Evolutionary conservation across 1,140 invertebrate genomes (phyloP).

Genomic region (Notospermus geniculatus): DNA sequence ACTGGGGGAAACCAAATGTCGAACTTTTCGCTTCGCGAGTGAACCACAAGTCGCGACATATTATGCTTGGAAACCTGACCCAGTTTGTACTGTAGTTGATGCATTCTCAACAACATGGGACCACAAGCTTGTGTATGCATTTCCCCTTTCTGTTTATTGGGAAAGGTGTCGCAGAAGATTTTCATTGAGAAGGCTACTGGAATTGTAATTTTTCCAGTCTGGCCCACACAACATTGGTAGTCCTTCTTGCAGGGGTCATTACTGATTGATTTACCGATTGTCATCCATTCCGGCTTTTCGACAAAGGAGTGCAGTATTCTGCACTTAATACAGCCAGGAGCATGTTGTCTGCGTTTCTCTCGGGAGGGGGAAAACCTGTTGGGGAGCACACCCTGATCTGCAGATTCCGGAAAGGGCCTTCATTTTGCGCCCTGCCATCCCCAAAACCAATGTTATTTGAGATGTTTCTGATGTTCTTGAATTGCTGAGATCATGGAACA

Average conservation of each 20-base stretch:
- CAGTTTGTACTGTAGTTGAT: not conserved
- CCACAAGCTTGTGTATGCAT: not conserved
- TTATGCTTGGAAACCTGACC: constrained; percentile 18
- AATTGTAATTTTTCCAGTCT: not conserved
- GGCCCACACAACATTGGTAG: not conserved
- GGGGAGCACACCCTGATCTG: no score
- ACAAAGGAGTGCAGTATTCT: no score
- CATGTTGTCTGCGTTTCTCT: no score
- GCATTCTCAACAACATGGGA: not conserved
- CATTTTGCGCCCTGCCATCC: no score
- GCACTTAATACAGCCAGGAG: no score
- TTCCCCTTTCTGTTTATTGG: constrained; percentile 2
- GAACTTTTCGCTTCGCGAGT: constrained; percentile 28
- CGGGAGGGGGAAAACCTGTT: no score
- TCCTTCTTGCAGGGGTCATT: not conserved
- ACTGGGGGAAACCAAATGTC: constrained; percentile 9
- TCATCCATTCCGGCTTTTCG: not conserved
- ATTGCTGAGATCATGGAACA: no score
- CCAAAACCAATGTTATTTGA: no score
- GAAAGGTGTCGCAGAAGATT: not conserved
- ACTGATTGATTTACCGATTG: not conserved
- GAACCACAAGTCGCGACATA: constrained; percentile 19
- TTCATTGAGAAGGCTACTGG: not conserved
- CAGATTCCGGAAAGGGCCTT: no score
- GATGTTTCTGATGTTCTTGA: no score